Evolutionary conservation across 1,140 invertebrate species (phyloP).

Genomic region (Coboldia fuscipes): DNA sequence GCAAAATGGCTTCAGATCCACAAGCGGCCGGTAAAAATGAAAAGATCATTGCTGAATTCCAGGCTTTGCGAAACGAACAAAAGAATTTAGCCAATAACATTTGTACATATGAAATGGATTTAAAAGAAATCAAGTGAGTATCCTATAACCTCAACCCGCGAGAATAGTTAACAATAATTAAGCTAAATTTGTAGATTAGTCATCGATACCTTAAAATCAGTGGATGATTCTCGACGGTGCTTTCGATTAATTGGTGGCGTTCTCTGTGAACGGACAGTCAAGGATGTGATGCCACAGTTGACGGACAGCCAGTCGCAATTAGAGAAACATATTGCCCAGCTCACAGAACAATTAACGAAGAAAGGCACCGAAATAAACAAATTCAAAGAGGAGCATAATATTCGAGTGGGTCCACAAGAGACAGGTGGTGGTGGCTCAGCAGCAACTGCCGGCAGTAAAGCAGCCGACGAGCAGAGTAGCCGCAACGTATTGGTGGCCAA

Average conservation of each 20-base stretch:
- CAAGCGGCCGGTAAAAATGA: conserved; percentile 33
- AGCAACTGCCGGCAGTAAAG: conserved; percentile 16
- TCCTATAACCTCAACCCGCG: conserved; percentile 1
- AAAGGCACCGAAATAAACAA: conserved; percentile 86
- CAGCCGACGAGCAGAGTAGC: conserved; percentile 21
- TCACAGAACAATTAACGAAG: conserved; percentile 59
- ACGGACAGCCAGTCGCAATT: conserved; percentile 65
- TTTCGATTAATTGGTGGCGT: conserved; percentile 86
- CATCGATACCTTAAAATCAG: conserved; percentile 75
- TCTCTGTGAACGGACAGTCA: conserved; percentile 78
- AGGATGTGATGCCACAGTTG: conserved; percentile 72
- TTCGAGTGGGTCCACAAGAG: conserved; percentile 46
- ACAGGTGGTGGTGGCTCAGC: conserved; percentile 24
- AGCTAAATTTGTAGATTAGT: conserved; percentile 83
- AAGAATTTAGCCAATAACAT: conserved; percentile 64
- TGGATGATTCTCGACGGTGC: conserved; percentile 71
- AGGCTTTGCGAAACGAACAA: conserved; percentile 70
- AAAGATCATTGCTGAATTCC: conserved; percentile 70
- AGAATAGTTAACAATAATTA: too few relatives aligned
- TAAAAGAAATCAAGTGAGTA: conserved; percentile 86
- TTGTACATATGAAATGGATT: conserved; percentile 76
- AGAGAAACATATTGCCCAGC: conserved; percentile 46
- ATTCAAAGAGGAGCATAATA: conserved; percentile 80
- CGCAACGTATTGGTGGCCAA: conserved; percentile 33
- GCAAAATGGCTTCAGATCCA: conserved; percentile 21